phyloP scores from a whole-genome alignment of 2,888 invertebrate species.

The Bursaphelenchus okinawaensis region DNA sequence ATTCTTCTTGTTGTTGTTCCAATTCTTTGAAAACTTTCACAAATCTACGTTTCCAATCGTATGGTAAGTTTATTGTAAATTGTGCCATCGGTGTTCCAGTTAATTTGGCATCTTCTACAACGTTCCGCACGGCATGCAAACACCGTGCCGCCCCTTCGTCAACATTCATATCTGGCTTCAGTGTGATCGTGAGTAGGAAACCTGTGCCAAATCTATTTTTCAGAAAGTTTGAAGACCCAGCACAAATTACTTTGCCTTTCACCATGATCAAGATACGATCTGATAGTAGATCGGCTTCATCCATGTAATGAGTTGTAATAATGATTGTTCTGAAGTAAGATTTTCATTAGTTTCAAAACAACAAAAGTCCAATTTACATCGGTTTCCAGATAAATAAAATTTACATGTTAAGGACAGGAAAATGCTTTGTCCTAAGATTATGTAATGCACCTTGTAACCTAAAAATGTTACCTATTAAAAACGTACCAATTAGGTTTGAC shows the following conservation, averaged over 20 bases:
- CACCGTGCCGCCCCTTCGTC: neutral
- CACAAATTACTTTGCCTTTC: constrained; percentile 33
- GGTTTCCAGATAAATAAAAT: too few species aligned
- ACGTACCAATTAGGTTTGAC: constrained; percentile 29
- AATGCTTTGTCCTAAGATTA: too few species aligned
- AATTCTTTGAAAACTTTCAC: constrained; percentile 36
- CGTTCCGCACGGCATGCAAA: neutral
- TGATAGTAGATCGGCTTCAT: constrained; percentile 45
- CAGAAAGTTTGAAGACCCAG: constrained; percentile 32
- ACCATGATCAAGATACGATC: constrained; percentile 41
- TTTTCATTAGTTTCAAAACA: too few species aligned
- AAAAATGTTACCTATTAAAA: constrained; percentile 6
- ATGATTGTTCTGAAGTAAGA: constrained; percentile 28
- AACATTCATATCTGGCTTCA: neutral
- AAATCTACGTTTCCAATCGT: constrained; percentile 15
- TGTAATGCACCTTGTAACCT: too few species aligned
- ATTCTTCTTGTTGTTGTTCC: constrained; percentile 25
- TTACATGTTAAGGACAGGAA: too few species aligned
- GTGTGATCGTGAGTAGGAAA: constrained; percentile 32
- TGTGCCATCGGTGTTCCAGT: constrained; percentile 3
- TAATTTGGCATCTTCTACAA: constrained; percentile 2
- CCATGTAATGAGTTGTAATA: constrained; percentile 48
- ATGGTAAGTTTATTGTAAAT: constrained; percentile 9
- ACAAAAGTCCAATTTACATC: too few species aligned
- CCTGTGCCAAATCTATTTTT: constrained; percentile 37